Base-by-base conservation (phyloP, 2,888 invertebrate genomes). In the Alitta virens region DNA sequence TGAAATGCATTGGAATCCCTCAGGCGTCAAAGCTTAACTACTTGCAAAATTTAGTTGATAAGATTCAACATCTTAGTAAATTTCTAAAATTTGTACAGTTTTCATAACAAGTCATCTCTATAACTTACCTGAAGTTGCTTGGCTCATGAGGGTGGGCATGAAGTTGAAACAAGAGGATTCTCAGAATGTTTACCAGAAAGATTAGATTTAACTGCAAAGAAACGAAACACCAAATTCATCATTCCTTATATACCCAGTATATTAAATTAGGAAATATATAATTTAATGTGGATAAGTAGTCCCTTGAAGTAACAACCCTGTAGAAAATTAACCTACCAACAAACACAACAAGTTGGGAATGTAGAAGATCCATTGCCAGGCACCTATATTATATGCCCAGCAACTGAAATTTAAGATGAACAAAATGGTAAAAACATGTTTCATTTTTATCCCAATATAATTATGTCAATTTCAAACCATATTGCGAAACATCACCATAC, bases 71-170 rank as follows among this genome's bases (percentile, higher is more conserved):
- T n/a, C n/a, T n/a, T n/a, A n/a, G n/a, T n/a, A n/a, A n/a, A n/a
- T n/a, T n/a, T n/a, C n/a, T n/a, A n/a, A n/a, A n/a, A n/a, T n/a
- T n/a, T n/a, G n/a, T n/a, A n/a, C n/a, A n/a, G n/a, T n/a, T n/a
- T n/a, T n/a, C n/a, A n/a, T n/a, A n/a, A n/a, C n/a, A n/a, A n/a
- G n/a, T n/a, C n/a, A n/a, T n/a, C n/a, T n/a, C n/a, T n/a, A n/a
- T n/a, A 18, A 52, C 63, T 63, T 18, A 70, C 71, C 70, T 67
- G 62, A 71, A 71, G 51, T 64, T 71, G 38, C 61, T 68, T 1
- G 70, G 70, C 50, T 71, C 71, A 53, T 69, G 70, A 14, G 71
- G 71, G 54, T 71, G 70, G 18, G 71, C 60, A 52, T 69, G 71
- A 21, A 71, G 55, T 63, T 71, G 64, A 59, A 70, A 71, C 24